A percentile compares a stretch with the other conserved stretches of the same genome.
Evolutionary conservation across 1,140 invertebrate species (phyloP).

Genomic region (Ceratoteleas bidentatus): DNA sequence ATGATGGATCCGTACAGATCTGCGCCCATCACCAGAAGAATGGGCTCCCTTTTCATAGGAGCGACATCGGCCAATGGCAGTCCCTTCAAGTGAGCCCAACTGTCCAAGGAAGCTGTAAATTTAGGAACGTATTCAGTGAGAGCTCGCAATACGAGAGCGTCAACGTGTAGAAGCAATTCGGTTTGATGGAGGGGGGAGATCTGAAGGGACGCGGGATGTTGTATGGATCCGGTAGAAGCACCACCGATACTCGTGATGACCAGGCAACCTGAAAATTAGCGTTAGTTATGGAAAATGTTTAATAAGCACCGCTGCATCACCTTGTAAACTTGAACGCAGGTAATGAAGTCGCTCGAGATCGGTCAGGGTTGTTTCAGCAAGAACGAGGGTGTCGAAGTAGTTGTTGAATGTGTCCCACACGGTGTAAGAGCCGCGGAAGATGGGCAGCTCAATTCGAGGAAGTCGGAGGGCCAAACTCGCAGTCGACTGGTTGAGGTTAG

Average conservation of each 20-base stretch:
- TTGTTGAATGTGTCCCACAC: too few relatives aligned
- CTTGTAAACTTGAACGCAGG: too few relatives aligned
- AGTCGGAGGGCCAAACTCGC: too few relatives aligned
- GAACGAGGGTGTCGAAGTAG: too few relatives aligned
- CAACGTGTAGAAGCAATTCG: background rate
- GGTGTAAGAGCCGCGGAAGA: too few relatives aligned
- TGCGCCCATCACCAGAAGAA: background rate
- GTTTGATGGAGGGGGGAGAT: too few relatives aligned
- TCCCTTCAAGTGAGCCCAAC: background rate
- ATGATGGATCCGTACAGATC: constrained; percentile 3
- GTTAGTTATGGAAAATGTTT: too few relatives aligned
- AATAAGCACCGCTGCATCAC: too few relatives aligned
- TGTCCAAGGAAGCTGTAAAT: background rate
- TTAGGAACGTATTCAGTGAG: background rate
- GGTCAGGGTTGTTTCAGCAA: too few relatives aligned
- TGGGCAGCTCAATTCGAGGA: too few relatives aligned
- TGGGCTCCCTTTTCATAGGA: background rate
- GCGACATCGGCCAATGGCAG: background rate
- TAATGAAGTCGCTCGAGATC: too few relatives aligned
- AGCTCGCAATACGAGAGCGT: background rate
- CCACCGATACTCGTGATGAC: background rate
- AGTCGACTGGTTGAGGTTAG: too few relatives aligned
- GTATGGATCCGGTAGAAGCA: background rate
- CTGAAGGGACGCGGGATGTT: background rate
- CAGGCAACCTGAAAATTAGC: background rate